Percentiles rank a stretch among this genome's conserved stretches.
phyloP scores from a whole-genome alignment of 2,113 vertebrate species.

The Nymphicus hollandicus region DNA sequence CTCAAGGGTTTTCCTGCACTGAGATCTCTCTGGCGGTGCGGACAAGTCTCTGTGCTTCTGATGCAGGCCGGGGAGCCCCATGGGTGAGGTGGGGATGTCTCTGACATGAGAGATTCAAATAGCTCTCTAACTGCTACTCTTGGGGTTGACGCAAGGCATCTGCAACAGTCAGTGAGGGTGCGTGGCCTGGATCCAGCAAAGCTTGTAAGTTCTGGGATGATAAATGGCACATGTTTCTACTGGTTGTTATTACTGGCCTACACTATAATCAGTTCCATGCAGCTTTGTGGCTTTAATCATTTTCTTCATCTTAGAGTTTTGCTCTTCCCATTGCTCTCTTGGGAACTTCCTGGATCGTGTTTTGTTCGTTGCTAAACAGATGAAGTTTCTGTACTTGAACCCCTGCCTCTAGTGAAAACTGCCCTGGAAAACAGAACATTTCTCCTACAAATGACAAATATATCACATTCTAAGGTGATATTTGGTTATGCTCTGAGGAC shows the following conservation, averaged over 20 bases:
- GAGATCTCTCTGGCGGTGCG: rapidly evolving
- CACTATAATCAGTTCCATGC: not conserved
- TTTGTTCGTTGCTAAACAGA: not conserved
- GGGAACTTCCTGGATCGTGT: not conserved
- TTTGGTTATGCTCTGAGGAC: not conserved
- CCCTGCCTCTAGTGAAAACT: not conserved
- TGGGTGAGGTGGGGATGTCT: not conserved
- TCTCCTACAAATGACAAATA: not conserved
- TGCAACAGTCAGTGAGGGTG: rapidly evolving
- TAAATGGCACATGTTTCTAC: not conserved
- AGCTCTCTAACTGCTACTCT: rapidly evolving
- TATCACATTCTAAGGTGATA: not conserved
- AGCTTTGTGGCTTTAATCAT: not conserved
- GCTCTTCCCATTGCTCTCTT: not conserved
- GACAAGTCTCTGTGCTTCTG: not conserved
- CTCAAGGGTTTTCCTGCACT: not conserved
- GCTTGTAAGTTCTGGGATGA: not conserved
- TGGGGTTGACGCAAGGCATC: not conserved
- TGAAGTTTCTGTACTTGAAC: not conserved
- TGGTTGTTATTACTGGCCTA: not conserved
- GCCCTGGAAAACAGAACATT: not conserved
- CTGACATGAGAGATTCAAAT: not conserved
- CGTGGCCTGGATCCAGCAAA: not conserved
- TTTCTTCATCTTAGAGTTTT: not conserved
- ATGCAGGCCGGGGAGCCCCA: rapidly evolving